A percentile compares a stretch with the other conserved stretches of the same genome.
These are phyloP conservation scores for Cyanistes caeruleus DNA, from an alignment of 2,113 vertebrate genomes.

Conservation along the genomic window DNA sequence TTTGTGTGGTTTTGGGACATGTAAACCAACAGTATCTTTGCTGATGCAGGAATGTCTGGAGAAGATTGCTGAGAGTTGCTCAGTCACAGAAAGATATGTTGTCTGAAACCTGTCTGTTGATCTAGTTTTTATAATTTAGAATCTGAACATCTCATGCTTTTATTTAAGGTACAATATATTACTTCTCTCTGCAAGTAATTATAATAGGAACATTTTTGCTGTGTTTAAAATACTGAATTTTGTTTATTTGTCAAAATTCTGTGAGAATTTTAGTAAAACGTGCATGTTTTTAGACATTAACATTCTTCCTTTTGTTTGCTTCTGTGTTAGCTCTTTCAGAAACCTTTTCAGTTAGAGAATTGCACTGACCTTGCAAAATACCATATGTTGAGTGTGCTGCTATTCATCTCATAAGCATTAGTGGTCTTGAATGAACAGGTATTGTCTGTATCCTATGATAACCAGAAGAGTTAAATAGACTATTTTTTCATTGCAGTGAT, in stretches of 20 bases:
- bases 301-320: background rate
- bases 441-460: conserved; percentile 3
- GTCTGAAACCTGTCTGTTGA: conserved; percentile 6
- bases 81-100: conserved; percentile 19
- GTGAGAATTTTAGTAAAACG: background rate
- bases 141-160: conserved; percentile 20
- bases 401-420: background rate
- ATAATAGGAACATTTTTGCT: background rate
- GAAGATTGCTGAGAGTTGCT: conserved; percentile 24
- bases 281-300: background rate
- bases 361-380: conserved; percentile 22
- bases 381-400: conserved; percentile 30
- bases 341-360: background rate
- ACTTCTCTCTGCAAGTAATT: conserved; percentile 6
- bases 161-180: conserved; percentile 24
- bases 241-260: conserved; percentile 68
- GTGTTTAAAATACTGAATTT: background rate
- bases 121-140: background rate
- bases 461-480: conserved; percentile 3
- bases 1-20: background rate
- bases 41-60: background rate
- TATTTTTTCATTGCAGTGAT: background rate
- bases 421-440: conserved; percentile 6
- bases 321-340: background rate
- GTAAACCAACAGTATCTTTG: background rate